phyloP scores from a whole-genome alignment of 2,113 vertebrate species.

The Pogona vitticeps region DNA sequence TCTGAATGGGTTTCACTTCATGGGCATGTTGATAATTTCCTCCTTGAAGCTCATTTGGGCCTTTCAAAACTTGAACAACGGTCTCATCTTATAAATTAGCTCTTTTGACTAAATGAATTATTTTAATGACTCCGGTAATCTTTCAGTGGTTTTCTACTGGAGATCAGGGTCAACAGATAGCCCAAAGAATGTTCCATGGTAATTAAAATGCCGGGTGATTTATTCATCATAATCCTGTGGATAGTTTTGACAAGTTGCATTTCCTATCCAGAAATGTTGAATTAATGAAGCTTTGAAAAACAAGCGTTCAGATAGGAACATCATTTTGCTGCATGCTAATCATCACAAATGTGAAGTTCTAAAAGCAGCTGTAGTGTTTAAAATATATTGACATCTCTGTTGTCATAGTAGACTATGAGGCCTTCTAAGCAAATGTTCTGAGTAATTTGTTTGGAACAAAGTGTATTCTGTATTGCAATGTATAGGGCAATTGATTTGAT shows the following conservation, averaged over 20 bases:
- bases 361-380: not conserved
- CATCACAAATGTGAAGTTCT: constrained; percentile 27
- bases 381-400: not conserved
- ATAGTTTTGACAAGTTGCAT: constrained; percentile 25
- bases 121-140: constrained; percentile 38
- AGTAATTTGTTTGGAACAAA: not conserved
- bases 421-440: not conserved
- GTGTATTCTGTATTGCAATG: not conserved
- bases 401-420: not conserved
- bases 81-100: constrained; percentile 15
- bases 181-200: not conserved
- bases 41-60: not conserved
- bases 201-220: constrained; percentile 47
- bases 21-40: constrained; percentile 13
- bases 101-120: constrained; percentile 40
- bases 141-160: constrained; percentile 3
- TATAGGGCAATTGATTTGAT: not conserved
- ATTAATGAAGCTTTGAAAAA: constrained; percentile 51
- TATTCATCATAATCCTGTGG: constrained; percentile 42
- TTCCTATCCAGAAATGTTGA: constrained; percentile 28
- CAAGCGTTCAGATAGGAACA: constrained; percentile 24
- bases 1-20: not conserved
- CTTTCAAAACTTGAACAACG: not conserved
- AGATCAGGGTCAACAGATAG: constrained; percentile 17
- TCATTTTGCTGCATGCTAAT: not conserved